Evolutionary conservation across 2,113 vertebrate genomes (phyloP).

Genomic region (Crotalus helleri): DNA sequence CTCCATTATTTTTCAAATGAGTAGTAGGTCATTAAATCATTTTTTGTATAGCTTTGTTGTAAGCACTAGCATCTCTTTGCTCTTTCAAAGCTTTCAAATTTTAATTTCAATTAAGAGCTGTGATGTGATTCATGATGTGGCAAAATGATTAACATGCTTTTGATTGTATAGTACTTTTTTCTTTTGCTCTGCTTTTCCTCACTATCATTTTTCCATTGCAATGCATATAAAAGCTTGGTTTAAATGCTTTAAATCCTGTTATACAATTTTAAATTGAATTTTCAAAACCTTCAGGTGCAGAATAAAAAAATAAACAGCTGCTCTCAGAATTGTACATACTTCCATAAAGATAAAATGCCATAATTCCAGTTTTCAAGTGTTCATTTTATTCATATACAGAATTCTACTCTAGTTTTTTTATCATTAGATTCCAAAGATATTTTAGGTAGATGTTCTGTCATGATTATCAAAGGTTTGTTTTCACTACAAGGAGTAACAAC

Average conservation of each 20-base stretch:
- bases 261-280: slow-evolving; percentile 20
- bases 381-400: not conserved
- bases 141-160: slow-evolving; percentile 67
- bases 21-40: slow-evolving; percentile 72
- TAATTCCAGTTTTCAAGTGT: not conserved
- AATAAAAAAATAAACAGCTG: slow-evolving; percentile 15
- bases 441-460: not conserved
- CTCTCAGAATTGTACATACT: not conserved
- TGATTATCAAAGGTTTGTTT: not conserved
- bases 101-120: slow-evolving; percentile 71
- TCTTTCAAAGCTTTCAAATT: slow-evolving; percentile 58
- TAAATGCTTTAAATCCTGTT: slow-evolving; percentile 35
- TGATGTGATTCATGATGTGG: slow-evolving; percentile 62
- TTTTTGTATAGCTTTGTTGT: slow-evolving; percentile 67
- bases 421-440: not conserved
- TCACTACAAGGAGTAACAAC: not conserved
- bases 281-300: not conserved
- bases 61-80: slow-evolving; percentile 67
- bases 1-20: slow-evolving; percentile 65
- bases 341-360: not conserved
- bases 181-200: slow-evolving; percentile 14
- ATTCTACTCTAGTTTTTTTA: not conserved
- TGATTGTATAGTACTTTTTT: slow-evolving; percentile 32
- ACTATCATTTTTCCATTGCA: slow-evolving; percentile 31
- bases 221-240: slow-evolving; percentile 38